Conservation (phyloP, 2,888 invertebrate genomes). For the Agelastica alni region DNA sequence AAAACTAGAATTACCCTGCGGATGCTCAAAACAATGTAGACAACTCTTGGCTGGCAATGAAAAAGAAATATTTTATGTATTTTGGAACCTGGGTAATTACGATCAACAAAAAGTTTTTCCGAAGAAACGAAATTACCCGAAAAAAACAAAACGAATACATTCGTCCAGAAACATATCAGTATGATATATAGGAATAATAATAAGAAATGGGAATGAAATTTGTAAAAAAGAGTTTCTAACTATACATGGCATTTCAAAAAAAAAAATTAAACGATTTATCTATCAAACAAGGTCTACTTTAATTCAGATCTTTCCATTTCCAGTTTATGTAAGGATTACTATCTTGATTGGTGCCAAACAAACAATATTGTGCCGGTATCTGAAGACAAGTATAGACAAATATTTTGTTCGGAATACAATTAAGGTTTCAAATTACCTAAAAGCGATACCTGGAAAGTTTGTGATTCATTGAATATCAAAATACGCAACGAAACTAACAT, state of each 20-base stretch:
- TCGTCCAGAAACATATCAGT: neutral
- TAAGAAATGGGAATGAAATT: neutral
- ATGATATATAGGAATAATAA: neutral
- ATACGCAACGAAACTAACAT: neutral
- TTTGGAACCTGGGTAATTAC: neutral
- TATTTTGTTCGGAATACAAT: constrained; percentile 33
- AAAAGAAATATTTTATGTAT: neutral
- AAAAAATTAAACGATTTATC: neutral
- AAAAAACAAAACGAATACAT: neutral
- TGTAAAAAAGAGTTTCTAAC: neutral
- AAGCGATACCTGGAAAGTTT: constrained; percentile 33
- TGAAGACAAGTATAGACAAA: constrained; percentile 26
- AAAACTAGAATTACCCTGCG: too few relatives aligned
- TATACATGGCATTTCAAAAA: neutral
- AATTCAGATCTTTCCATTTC: constrained; percentile 31
- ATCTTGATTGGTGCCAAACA: constrained; percentile 27
- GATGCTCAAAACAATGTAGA: neutral
- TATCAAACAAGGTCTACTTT: constrained; percentile 25
- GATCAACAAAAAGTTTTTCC: neutral
- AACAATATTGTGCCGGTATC: constrained; percentile 24
- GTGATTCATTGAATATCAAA: constrained; percentile 28
- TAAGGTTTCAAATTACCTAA: constrained; percentile 37
- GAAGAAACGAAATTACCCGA: neutral
- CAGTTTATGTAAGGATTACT: constrained; percentile 29
- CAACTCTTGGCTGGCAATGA: neutral